Evolutionary conservation across 1,140 invertebrate genomes (phyloP), one percentile per base, ranked within the genome.

Genomic region (Saccostrea echinata): DNA sequence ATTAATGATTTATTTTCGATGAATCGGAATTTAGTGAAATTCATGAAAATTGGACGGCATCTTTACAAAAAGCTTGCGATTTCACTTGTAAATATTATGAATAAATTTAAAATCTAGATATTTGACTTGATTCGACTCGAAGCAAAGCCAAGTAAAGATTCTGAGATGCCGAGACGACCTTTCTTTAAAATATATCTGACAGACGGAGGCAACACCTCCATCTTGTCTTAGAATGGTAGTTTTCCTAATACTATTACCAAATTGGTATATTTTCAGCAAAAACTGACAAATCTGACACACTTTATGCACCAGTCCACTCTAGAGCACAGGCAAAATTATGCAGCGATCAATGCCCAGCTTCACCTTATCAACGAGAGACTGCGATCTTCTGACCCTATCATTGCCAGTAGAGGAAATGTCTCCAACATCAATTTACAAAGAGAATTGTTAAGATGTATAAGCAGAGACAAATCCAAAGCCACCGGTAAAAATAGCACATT

Each of bases 341-440:
- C 83, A 30, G 83, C 83, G 8, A 84, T 84, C 53, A 84, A 84
- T 30, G 83, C 55, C 16, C 83, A 84, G 30, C 53, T 84, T 21
- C 83, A 84, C 30, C 35, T 84, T 12, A 55, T 84, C n/a, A 51
- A 84, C 4, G 83, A 55, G 51, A 55, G 83, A 61, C 51, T 84
- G 30, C 21, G 53, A 55, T 57, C 83, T 11, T 27, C 52, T 1
- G 83, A 84, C n/a, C 51, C 35, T 21, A 51, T 21, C 12, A 53
- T 9, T 83, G 81, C 33, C 16, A 53, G 6, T n/a, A 51, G 8
- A 21, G 11, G 35, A n/a, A 83, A 35, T 83, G 35, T 53, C 81
- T 53, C 81, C n/a, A 83, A 83, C 81, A 51, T 51, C 16, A 53
- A 51, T 18, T 21, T 83, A 21, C 1, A 53, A 51, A 83, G 43